Conservation (phyloP, 2,888 invertebrate species). For the Mythimna albipuncta region DNA sequence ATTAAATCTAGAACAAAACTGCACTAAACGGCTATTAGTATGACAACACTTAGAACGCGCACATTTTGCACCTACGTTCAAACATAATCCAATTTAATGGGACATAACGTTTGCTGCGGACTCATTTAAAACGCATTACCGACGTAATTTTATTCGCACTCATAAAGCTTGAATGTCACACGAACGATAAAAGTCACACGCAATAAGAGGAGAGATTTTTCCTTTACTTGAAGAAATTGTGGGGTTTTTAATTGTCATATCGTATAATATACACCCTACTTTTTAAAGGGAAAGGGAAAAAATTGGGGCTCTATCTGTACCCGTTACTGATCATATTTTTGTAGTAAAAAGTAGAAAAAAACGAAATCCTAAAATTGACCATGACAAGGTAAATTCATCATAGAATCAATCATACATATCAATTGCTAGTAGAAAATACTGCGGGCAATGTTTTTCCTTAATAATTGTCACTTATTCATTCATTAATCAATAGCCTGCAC, state of each 20-base stretch:
- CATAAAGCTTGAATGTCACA: conserved; percentile 58
- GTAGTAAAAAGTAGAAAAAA: too few species aligned
- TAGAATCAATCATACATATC: too few species aligned
- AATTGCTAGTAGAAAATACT: too few species aligned
- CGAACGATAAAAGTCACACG: conserved; percentile 46
- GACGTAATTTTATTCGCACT: conserved; percentile 56
- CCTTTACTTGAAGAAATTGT: conserved; percentile 18
- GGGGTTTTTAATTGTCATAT: background rate
- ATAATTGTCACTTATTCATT: too few species aligned
- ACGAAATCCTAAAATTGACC: too few species aligned
- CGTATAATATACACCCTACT: too few species aligned
- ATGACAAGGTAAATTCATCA: too few species aligned
- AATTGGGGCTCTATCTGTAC: too few species aligned
- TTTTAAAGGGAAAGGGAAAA: too few species aligned
- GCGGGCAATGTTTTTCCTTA: too few species aligned
- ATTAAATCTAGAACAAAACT: conserved; percentile 39
- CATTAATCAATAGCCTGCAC: too few species aligned
- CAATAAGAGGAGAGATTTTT: conserved; percentile 16
- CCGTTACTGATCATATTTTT: too few species aligned
- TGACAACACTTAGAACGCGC: conserved; percentile 30
- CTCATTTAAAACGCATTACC: conserved; percentile 55
- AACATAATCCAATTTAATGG: conserved; percentile 54
- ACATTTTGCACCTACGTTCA: conserved; percentile 41
- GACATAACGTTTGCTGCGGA: conserved; percentile 46
- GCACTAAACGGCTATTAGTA: conserved; percentile 38